Evolutionary conservation across 2,888 invertebrate genomes (phyloP).

Genomic region (Pediacus dermestoides): DNA sequence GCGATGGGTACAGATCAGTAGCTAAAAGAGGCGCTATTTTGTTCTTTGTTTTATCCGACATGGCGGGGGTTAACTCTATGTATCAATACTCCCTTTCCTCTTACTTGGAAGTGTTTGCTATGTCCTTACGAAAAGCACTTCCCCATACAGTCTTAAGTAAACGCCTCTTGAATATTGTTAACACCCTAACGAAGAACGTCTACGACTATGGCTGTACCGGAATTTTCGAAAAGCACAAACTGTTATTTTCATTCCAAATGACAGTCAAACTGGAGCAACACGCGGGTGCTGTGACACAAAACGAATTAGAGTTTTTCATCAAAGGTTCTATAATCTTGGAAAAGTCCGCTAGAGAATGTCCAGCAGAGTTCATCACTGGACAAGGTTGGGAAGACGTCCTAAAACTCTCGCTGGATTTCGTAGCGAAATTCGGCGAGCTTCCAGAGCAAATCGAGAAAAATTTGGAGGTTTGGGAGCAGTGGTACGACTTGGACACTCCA

Average conservation of each 20-base stretch:
- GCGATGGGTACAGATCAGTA: conserved; percentile 82
- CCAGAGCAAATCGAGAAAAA: conserved; percentile 58
- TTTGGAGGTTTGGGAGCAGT: conserved; percentile 52
- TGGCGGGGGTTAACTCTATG: conserved; percentile 86
- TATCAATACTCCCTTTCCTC: conserved; percentile 87
- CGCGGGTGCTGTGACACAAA: conserved; percentile 59
- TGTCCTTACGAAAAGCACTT: conserved; percentile 75
- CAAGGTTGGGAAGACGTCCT: conserved; percentile 83
- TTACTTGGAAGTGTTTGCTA: conserved; percentile 80
- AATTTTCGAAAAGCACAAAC: conserved; percentile 87
- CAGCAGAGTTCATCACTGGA: conserved; percentile 68
- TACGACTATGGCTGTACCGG: conserved; percentile 91
- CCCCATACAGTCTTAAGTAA: conserved; percentile 74
- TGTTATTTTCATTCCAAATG: conserved; percentile 89
- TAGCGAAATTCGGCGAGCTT: conserved; percentile 61
- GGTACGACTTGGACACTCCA: conserved; percentile 82
- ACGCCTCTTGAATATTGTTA: conserved; percentile 77
- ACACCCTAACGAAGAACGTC: conserved; percentile 79
- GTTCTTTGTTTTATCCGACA: conserved; percentile 86
- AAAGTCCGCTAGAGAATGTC: conserved; percentile 63
- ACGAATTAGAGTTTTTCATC: conserved; percentile 85
- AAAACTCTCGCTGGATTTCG: conserved; percentile 67
- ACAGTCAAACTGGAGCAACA: conserved; percentile 77
- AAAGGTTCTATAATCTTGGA: conserved; percentile 74
- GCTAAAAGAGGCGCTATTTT: conserved; percentile 84